phyloP scores from a whole-genome alignment of 2,888 invertebrate species.

The Eubasilissa splendida region DNA sequence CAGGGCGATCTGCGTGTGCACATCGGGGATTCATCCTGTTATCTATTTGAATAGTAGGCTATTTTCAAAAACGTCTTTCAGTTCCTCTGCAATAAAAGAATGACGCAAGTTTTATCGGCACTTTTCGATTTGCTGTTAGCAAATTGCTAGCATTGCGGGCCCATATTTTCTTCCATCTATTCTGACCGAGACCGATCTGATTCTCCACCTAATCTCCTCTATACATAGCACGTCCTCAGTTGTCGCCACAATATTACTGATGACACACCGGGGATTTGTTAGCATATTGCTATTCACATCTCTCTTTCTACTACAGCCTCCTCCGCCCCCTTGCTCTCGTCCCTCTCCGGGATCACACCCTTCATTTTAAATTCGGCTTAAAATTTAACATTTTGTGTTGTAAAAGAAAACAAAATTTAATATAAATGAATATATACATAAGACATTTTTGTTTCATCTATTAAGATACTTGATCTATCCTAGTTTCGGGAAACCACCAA shows the following conservation, averaged over 20 bases:
- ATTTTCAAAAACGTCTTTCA: too few species aligned
- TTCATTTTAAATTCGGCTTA: not conserved
- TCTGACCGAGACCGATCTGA: conserved; percentile 12
- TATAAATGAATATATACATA: too few species aligned
- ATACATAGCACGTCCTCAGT: conserved; percentile 35
- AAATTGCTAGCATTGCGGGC: not conserved
- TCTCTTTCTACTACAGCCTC: not conserved
- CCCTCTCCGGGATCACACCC: not conserved
- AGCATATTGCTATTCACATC: conserved; percentile 49
- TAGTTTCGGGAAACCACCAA: too few species aligned
- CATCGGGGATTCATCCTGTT: too few species aligned
- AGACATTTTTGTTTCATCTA: too few species aligned
- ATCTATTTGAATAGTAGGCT: too few species aligned
- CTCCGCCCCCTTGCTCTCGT: not conserved
- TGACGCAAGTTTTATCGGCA: too few species aligned
- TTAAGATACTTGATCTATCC: too few species aligned
- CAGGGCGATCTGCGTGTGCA: not conserved
- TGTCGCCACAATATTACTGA: conserved; percentile 56
- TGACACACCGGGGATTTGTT: conserved; percentile 53
- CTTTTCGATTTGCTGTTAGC: not conserved
- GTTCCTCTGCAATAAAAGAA: too few species aligned
- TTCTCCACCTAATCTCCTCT: conserved; percentile 7
- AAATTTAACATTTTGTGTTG: conserved; percentile 15
- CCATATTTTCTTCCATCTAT: not conserved
- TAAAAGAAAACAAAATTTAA: not conserved